Evolutionary conservation across 1,140 invertebrate species (phyloP).

Genomic region (Papilio helenus): DNA sequence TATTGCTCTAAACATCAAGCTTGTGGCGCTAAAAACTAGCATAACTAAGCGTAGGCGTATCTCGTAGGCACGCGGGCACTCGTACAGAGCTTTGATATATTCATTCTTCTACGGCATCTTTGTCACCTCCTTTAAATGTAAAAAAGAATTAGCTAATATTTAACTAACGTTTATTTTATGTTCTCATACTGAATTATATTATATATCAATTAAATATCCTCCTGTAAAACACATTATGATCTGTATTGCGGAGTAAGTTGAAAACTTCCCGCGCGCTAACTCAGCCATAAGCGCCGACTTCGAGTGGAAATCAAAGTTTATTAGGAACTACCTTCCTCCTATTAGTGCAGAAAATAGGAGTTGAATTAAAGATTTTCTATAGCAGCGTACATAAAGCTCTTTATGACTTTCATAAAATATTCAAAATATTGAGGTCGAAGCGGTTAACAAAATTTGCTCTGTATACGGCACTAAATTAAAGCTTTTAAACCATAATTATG

Average conservation of each 20-base stretch:
- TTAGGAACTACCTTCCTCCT: constrained; percentile 9
- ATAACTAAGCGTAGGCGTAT: background rate
- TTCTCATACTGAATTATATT: background rate
- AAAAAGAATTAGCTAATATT: no score
- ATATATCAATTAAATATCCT: background rate
- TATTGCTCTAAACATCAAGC: background rate
- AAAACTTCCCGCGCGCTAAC: background rate
- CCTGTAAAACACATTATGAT: background rate
- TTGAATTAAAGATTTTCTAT: background rate
- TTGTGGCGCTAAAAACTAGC: background rate
- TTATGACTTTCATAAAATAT: background rate
- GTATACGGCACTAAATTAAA: constrained; percentile 18
- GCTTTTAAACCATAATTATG: constrained; percentile 18
- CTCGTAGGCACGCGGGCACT: background rate
- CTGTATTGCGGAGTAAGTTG: constrained; percentile 13
- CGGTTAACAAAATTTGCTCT: constrained; percentile 24
- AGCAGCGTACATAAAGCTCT: background rate
- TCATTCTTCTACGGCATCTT: background rate
- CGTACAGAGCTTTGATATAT: background rate
- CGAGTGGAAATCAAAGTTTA: constrained; percentile 20
- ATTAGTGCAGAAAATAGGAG: constrained; percentile 14
- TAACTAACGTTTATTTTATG: no score
- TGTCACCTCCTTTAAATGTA: background rate
- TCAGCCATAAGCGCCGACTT: background rate
- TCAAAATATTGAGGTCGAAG: constrained; percentile 24